These are phyloP conservation scores for Escarpia spicata DNA, from an alignment of 2,888 invertebrate species.

Conservation along the genomic window DNA sequence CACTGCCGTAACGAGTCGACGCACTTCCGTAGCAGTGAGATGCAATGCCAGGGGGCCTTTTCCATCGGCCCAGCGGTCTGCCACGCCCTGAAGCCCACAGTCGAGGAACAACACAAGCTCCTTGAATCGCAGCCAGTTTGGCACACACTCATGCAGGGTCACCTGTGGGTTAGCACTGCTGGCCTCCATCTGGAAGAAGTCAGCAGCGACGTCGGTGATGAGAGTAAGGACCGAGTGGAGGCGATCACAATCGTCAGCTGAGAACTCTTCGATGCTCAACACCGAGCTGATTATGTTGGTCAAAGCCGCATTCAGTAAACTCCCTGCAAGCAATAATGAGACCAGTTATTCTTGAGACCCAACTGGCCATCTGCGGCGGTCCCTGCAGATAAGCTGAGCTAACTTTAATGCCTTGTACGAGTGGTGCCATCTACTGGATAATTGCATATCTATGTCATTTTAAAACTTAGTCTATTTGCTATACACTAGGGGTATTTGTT, in stretches of 20 bases:
- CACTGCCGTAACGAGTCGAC: constrained; percentile 41
- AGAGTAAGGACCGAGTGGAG: constrained; percentile 34
- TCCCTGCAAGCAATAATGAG: constrained; percentile 30
- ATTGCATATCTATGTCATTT: too few relatives aligned
- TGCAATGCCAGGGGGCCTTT: constrained; percentile 45
- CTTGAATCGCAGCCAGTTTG: constrained; percentile 41
- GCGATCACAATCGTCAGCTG: constrained; percentile 42
- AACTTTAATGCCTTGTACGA: too few relatives aligned
- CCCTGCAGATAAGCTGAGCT: neutral
- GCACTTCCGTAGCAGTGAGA: constrained; percentile 40
- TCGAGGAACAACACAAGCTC: constrained; percentile 38
- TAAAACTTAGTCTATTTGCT: too few relatives aligned
- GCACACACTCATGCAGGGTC: constrained; percentile 40
- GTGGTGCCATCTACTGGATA: too few relatives aligned
- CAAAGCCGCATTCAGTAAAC: constrained; percentile 37
- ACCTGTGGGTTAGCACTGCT: constrained; percentile 34
- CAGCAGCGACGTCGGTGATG: constrained; percentile 27
- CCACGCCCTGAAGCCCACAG: constrained; percentile 37
- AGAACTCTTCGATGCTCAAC: constrained; percentile 41
- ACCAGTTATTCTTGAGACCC: neutral
- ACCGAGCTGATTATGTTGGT: constrained; percentile 39
- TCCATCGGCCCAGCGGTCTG: constrained; percentile 46
- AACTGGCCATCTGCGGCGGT: neutral
- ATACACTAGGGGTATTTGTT: too few relatives aligned
- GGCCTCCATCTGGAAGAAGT: constrained; percentile 33